These are phyloP conservation scores for Holotrichia oblita DNA, from an alignment of 1,140 invertebrate species.

Conservation along the genomic window DNA sequence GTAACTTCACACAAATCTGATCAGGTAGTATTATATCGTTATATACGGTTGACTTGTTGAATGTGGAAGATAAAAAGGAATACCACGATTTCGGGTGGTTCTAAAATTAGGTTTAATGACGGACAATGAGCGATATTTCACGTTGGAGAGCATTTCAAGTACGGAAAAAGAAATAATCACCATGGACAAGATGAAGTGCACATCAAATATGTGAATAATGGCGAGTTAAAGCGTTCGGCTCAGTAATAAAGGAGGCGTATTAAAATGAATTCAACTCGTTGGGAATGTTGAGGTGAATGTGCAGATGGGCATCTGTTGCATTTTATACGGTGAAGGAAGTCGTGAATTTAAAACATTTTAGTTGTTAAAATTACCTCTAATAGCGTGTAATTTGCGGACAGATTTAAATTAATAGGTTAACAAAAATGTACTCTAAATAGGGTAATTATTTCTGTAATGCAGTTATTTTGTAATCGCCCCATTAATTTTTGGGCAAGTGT, in stretches of 20 bases:
- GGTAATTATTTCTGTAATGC: too few species aligned
- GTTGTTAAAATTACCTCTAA: not conserved
- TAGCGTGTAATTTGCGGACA: not conserved
- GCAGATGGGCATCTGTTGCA: not conserved
- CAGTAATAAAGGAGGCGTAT: not conserved
- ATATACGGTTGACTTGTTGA: too few species aligned
- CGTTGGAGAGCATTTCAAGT: not conserved
- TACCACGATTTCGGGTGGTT: not conserved
- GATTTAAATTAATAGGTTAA: too few species aligned
- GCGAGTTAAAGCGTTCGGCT: not conserved
- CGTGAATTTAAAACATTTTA: not conserved
- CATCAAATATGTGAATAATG: slow-evolving; percentile 10
- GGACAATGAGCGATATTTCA: not conserved
- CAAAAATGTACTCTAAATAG: too few species aligned
- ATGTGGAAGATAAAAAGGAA: not conserved
- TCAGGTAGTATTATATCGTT: too few species aligned
- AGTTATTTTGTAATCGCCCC: too few species aligned
- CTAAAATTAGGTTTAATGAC: slow-evolving; percentile 4
- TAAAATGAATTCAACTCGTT: too few species aligned
- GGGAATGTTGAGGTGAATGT: too few species aligned
- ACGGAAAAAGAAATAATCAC: not conserved
- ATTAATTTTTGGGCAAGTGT: too few species aligned
- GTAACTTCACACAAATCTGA: too few species aligned
- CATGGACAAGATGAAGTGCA: not conserved
- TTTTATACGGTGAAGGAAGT: not conserved